phyloP scores from a whole-genome alignment of 2,888 invertebrate species.

The Cremastinae sp. region DNA sequence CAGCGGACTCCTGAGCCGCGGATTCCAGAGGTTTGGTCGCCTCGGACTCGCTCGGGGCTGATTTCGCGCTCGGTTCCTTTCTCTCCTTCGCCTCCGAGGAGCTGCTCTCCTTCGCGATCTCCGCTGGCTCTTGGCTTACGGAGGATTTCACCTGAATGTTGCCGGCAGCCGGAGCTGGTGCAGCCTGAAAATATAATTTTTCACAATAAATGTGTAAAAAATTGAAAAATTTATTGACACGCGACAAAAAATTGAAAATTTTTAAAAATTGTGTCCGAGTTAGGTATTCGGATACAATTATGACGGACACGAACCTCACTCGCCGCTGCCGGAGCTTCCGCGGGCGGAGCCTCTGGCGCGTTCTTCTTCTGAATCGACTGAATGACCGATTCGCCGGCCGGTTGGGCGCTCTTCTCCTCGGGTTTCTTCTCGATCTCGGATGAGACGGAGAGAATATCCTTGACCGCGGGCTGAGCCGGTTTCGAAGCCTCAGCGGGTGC shows the following conservation, averaged over 20 bases:
- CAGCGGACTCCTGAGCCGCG: conserved; percentile 67
- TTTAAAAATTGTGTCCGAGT: too few relatives aligned
- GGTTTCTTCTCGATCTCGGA: conserved; percentile 57
- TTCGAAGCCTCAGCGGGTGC: not conserved
- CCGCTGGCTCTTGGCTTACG: conserved; percentile 55
- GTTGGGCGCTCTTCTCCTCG: conserved; percentile 3
- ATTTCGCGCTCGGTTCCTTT: conserved; percentile 52
- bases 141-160: conserved; percentile 40
- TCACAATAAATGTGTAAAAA: too few relatives aligned
- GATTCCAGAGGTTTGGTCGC: conserved; percentile 63
- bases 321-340: not conserved
- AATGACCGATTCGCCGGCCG: not conserved
- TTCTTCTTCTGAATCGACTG: conserved; percentile 11
- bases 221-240: not conserved
- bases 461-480: not conserved
- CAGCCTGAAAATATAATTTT: not conserved
- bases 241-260: not conserved
- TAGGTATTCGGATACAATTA: too few relatives aligned
- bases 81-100: conserved; percentile 51
- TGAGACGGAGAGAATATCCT: not conserved
- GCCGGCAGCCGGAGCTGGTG: conserved; percentile 23
- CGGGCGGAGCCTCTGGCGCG: conserved; percentile 15
- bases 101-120: conserved; percentile 43
- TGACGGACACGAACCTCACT: conserved; percentile 1
- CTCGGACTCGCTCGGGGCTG: conserved; percentile 56